Conservation (phyloP, 2,888 invertebrate genomes). For the Drosophila maculinotata region DNA sequence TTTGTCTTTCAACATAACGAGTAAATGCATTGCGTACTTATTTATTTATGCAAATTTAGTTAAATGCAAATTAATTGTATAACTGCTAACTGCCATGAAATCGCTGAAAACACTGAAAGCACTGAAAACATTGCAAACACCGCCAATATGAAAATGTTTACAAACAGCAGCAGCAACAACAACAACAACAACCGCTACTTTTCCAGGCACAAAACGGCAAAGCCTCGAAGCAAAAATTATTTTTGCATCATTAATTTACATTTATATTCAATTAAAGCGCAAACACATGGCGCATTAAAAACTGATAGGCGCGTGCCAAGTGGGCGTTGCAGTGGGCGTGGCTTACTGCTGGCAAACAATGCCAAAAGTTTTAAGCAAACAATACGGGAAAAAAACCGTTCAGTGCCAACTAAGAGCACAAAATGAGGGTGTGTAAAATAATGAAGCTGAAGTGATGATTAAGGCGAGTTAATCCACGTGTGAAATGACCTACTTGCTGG, state of each 20-base stretch:
- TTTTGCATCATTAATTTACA: constrained; percentile 80
- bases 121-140: constrained; percentile 38
- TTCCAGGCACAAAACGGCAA: constrained; percentile 38
- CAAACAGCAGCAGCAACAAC: constrained; percentile 46
- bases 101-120: constrained; percentile 39
- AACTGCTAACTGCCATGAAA: constrained; percentile 66
- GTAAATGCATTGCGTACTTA: constrained; percentile 66
- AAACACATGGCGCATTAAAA: constrained; percentile 63
- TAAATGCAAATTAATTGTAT: constrained; percentile 80
- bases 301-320: constrained; percentile 58
- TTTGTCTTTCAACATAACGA: constrained; percentile 32
- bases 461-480: constrained; percentile 19
- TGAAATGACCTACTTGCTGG: constrained; percentile 32
- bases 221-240: constrained; percentile 78
- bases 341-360: constrained; percentile 38
- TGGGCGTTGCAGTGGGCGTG: constrained; percentile 42
- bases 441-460: constrained; percentile 2
- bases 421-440: neutral
- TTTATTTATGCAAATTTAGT: constrained; percentile 80
- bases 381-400: constrained; percentile 20
- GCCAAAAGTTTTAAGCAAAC: constrained; percentile 54
- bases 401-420: neutral
- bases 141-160: constrained; percentile 61
- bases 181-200: constrained; percentile 30
- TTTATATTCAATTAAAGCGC: constrained; percentile 79